These are phyloP conservation scores for Andrena haemorrhoa DNA, from an alignment of 2,888 invertebrate species.

Conservation along the genomic window DNA sequence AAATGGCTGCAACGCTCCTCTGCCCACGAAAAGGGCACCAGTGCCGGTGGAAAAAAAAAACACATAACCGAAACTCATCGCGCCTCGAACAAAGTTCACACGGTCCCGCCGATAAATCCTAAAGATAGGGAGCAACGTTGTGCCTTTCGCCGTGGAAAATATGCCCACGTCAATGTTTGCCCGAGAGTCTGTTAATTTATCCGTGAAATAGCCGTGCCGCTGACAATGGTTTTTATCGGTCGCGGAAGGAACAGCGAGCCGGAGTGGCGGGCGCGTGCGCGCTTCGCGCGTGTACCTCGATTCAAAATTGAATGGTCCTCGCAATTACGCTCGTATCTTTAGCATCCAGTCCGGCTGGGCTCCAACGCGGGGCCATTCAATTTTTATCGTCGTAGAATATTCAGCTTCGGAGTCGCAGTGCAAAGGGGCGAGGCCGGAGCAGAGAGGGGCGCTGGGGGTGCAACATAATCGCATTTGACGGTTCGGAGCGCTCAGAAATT, in stretches of 20 bases:
- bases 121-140: slow-evolving; percentile 17
- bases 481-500: slow-evolving; percentile 78
- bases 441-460: slow-evolving; percentile 48
- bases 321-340: slow-evolving; percentile 71
- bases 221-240: slow-evolving; percentile 59
- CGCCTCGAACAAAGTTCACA: not conserved
- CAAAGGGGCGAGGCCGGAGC: slow-evolving; percentile 29
- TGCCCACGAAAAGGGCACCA: not conserved
- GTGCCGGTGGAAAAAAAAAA: too few species aligned
- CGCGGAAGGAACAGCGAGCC: slow-evolving; percentile 35
- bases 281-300: slow-evolving; percentile 49
- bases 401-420: slow-evolving; percentile 55
- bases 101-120: not conserved
- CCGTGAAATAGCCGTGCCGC: slow-evolving; percentile 61
- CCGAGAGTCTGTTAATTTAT: slow-evolving; percentile 60
- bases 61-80: not conserved
- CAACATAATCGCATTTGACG: slow-evolving; percentile 80
- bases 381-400: slow-evolving; percentile 77
- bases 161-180: slow-evolving; percentile 13
- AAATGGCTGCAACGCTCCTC: not conserved
- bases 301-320: slow-evolving; percentile 67
- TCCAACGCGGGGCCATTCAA: slow-evolving; percentile 67
- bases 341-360: slow-evolving; percentile 55
- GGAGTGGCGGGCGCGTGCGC: slow-evolving; percentile 36
- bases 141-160: slow-evolving; percentile 19